phyloP scores from a whole-genome alignment of 2,888 invertebrate genomes.

The Diaprepes abbreviatus region DNA sequence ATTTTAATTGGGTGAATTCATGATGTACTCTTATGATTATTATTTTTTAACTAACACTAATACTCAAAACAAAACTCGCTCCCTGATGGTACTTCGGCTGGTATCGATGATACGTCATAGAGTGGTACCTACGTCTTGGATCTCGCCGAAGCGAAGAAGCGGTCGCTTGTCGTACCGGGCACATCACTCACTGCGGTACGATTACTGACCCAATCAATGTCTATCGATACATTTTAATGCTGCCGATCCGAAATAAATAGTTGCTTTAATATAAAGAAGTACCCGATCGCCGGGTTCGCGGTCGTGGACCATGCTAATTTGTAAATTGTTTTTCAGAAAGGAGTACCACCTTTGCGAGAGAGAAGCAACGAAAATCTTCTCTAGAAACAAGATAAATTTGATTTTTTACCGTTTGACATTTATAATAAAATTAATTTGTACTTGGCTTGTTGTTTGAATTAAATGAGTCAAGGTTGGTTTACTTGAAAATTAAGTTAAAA shows the following conservation, averaged over 20 bases:
- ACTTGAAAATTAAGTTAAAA: too few relatives aligned
- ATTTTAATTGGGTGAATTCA: too few relatives aligned
- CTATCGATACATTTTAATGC: conserved; percentile 52
- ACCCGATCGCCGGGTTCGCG: conserved; percentile 35
- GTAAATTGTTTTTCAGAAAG: conserved; percentile 36
- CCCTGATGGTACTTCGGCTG: conserved; percentile 29
- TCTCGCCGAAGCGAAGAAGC: conserved; percentile 48
- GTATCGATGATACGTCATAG: conserved; percentile 44
- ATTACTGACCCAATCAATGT: conserved; percentile 55
- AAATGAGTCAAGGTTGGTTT: too few relatives aligned
- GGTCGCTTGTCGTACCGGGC: conserved; percentile 44
- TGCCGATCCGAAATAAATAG: conserved; percentile 49
- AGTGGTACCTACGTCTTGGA: conserved; percentile 46
- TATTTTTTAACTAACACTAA: too few relatives aligned
- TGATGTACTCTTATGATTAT: too few relatives aligned
- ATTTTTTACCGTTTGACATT: too few relatives aligned
- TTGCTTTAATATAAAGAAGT: conserved; percentile 46
- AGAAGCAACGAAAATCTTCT: neutral
- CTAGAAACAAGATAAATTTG: too few relatives aligned
- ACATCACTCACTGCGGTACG: conserved; percentile 56
- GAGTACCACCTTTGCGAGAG: conserved; percentile 27
- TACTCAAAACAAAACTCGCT: conserved; percentile 25
- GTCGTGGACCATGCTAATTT: conserved; percentile 37
- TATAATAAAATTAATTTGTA: too few relatives aligned
- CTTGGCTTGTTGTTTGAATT: too few relatives aligned